Percentiles rank a stretch among this genome's conserved stretches.
These are phyloP conservation scores for Theocolax elegans DNA, from an alignment of 1,140 invertebrate species.

Conservation along the genomic window DNA sequence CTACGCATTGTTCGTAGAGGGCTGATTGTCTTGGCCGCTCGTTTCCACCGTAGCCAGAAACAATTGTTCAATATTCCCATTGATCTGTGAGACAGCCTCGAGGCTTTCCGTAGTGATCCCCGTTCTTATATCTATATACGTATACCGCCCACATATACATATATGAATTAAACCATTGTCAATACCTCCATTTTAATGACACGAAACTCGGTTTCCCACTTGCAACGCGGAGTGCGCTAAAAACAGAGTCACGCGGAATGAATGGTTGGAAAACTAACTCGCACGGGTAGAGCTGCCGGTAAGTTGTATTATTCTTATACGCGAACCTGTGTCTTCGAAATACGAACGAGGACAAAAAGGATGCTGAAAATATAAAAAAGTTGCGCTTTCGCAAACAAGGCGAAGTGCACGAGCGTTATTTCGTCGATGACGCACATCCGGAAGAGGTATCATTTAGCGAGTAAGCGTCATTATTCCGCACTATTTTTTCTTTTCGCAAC, in stretches of 20 bases:
- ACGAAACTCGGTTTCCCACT: constrained; percentile 52
- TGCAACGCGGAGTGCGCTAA: constrained; percentile 4
- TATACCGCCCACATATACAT: constrained; percentile 5
- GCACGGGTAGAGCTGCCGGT: background rate
- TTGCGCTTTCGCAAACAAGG: background rate
- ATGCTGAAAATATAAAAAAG: background rate
- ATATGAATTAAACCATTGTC: constrained; percentile 56
- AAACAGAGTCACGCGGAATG: constrained; percentile 2
- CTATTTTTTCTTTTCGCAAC: background rate
- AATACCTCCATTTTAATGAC: constrained; percentile 68
- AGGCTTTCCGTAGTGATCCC: constrained; percentile 49
- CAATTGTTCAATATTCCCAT: constrained; percentile 70
- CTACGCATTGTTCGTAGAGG: constrained; percentile 65
- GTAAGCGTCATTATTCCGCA: constrained; percentile 46
- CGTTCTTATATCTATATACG: constrained; percentile 48
- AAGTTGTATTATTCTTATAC: background rate
- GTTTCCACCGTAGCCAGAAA: constrained; percentile 65
- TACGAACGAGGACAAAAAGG: background rate
- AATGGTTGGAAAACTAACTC: background rate
- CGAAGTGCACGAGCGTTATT: background rate
- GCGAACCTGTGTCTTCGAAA: constrained; percentile 19
- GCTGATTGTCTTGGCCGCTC: constrained; percentile 67
- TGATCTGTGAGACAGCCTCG: constrained; percentile 64
- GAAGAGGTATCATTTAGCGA: constrained; percentile 45
- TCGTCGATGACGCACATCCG: constrained; percentile 43